These are phyloP conservation scores for Drosophila parvula DNA, from an alignment of 1,140 invertebrate genomes.

Conservation along the genomic window DNA sequence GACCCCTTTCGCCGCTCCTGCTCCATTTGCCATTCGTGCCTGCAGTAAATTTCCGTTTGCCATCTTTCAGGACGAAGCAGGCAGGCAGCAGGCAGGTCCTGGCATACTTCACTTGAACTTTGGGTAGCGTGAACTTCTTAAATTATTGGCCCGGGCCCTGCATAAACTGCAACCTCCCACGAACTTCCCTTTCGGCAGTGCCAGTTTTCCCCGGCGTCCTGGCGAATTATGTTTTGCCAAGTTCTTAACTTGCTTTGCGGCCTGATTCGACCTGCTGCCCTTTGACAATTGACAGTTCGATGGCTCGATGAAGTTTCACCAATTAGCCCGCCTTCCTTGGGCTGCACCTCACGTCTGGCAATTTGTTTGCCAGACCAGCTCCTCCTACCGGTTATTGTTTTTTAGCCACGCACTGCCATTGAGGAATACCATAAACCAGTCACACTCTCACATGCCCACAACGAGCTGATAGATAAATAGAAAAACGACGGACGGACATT, in stretches of 20 bases:
- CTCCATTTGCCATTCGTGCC: slow-evolving; percentile 63
- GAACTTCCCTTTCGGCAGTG: slow-evolving; percentile 32
- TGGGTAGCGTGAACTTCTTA: slow-evolving; percentile 80
- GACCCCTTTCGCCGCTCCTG: neutral
- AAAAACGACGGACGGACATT: slow-evolving; percentile 27
- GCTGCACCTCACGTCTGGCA: slow-evolving; percentile 48
- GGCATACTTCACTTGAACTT: slow-evolving; percentile 77
- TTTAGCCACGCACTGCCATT: slow-evolving; percentile 11
- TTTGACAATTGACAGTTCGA: slow-evolving; percentile 74
- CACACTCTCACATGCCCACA: slow-evolving; percentile 6
- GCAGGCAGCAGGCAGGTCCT: slow-evolving; percentile 37
- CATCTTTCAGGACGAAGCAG: slow-evolving; percentile 65
- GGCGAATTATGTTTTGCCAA: slow-evolving; percentile 71
- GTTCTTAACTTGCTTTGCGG: slow-evolving; percentile 60
- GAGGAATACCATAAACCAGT: slow-evolving; percentile 31
- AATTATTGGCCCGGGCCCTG: slow-evolving; percentile 68
- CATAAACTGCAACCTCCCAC: slow-evolving; percentile 57
- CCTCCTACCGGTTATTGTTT: slow-evolving; percentile 10
- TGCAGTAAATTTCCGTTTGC: slow-evolving; percentile 82
- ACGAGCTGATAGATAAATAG: slow-evolving; percentile 36
- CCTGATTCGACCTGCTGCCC: slow-evolving; percentile 40
- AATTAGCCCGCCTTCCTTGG: slow-evolving; percentile 53
- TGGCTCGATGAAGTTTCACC: slow-evolving; percentile 59
- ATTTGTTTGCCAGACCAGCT: slow-evolving; percentile 55
- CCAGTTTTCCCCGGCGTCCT: slow-evolving; percentile 21